Evolutionary conservation across 2,888 invertebrate species (phyloP), one percentile per base, ranked within the genome.

Genomic region (Sesia apiformis): DNA sequence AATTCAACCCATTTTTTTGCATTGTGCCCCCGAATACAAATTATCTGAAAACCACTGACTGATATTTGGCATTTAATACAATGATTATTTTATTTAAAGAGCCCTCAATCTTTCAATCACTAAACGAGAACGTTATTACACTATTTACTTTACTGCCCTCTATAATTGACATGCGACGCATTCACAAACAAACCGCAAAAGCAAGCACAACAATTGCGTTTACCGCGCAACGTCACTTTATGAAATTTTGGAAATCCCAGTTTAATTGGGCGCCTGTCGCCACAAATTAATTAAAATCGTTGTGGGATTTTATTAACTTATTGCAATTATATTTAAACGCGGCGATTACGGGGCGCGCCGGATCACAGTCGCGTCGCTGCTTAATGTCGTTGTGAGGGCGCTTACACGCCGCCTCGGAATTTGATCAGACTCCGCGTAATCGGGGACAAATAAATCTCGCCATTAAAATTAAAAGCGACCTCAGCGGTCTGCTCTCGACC

Each of bases 251-350:
- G 69, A 78, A 81, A 81, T 76, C 77, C 73, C 68, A 67, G 72
- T 84, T 81, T 81, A 80, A 83, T 82, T 79, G 77, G 76, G 72
- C 76, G 74, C 71, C 74, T 71, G 74, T 79, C 73, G 73, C 78
- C 78, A 75, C 79, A 81, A 84, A 87, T 84, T 84, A 83, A 86
- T 84, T 85, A 82, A 78, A 78, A 79, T 72, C 76, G 78, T 72
- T 72, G 73, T 66, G 76, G 76, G 76, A 77, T 81, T 82, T 83
- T 81, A 84, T 84, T 81, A 84, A 84, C 81, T 85, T 87, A 84
- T 85, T 81, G 81, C 81, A 81, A 84, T 84, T 82, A 85, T 79
- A 82, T 84, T 84, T 83, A 81, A 83, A 79, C 76, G 81, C 67
- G 65, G 66, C 76, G 75, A 81, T 84, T 81, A 79, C 70, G 62